Percentiles rank a stretch among this genome's conserved stretches.
Evolutionary conservation across 2,797 vertebrate genomes (phyloP).

Genomic region (Falco peregrinus): DNA sequence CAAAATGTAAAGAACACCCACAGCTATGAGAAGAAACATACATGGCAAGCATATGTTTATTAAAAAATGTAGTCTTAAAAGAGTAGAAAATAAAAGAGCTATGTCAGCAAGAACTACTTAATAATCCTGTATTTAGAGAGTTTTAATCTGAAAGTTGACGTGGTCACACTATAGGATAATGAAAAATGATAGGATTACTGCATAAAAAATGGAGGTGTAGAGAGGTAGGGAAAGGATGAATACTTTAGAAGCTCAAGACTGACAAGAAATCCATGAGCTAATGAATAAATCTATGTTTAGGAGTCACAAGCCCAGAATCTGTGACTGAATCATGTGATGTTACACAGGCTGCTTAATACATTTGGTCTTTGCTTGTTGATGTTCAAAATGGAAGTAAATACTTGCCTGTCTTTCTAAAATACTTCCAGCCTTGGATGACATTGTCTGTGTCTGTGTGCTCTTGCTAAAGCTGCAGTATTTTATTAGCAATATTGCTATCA

Average conservation of each 20-base stretch:
- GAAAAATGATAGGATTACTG: slow-evolving; percentile 37
- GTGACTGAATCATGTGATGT: neutral
- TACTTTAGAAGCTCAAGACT: slow-evolving; percentile 10
- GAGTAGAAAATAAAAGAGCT: neutral
- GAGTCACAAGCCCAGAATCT: neutral
- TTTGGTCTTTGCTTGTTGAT: fast-evolving
- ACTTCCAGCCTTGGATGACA: neutral
- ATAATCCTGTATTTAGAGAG: neutral
- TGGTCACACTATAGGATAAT: slow-evolving; percentile 1
- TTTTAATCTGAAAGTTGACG: slow-evolving; percentile 37
- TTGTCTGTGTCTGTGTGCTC: neutral
- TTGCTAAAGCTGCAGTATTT: neutral
- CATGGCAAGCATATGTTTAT: neutral
- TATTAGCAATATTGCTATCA: neutral
- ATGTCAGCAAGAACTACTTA: neutral
- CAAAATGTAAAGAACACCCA: neutral
- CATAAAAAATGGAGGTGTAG: slow-evolving; percentile 1
- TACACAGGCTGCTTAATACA: neutral
- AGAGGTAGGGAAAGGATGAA: neutral
- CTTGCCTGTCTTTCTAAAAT: neutral
- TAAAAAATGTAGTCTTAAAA: neutral
- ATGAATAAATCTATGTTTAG: slow-evolving; percentile 18
- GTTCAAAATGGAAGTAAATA: slow-evolving; percentile 27
- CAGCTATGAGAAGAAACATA: neutral
- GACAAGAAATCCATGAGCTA: slow-evolving; percentile 44